These are phyloP conservation scores for Phyllotis vaccarum DNA, from an alignment of 2,797 vertebrate species.

Conservation along the genomic window DNA sequence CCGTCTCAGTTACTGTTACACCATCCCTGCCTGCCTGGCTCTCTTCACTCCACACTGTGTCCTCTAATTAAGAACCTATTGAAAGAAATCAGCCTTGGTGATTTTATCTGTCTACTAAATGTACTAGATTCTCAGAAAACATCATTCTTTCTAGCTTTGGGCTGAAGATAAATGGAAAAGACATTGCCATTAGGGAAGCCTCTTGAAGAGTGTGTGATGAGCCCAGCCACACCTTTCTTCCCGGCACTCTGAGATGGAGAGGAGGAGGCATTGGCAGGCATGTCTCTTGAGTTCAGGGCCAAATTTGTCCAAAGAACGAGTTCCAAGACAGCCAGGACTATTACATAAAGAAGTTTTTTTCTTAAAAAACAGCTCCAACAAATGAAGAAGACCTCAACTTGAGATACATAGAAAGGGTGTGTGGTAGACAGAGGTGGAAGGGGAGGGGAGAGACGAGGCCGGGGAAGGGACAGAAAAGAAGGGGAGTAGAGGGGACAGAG, in stretches of 20 bases:
- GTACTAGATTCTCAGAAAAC: neutral
- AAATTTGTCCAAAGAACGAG: neutral
- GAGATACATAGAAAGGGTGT: too few relatives aligned
- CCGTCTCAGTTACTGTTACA: neutral
- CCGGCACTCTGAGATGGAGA: neutral
- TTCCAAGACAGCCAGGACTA: neutral
- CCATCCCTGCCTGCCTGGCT: neutral
- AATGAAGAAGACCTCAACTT: too few relatives aligned
- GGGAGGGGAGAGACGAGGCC: neutral
- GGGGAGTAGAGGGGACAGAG: neutral
- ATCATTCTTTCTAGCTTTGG: neutral
- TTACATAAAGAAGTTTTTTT: neutral
- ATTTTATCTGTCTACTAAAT: neutral
- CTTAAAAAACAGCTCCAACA: too few relatives aligned
- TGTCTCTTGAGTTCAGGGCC: neutral
- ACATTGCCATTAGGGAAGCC: neutral
- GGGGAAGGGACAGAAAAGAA: neutral
- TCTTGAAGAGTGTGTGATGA: neutral
- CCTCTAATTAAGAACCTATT: too few relatives aligned
- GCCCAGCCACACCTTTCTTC: neutral
- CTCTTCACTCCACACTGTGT: too few relatives aligned
- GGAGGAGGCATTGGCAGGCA: neutral
- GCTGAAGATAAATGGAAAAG: neutral
- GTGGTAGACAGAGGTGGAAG: neutral
- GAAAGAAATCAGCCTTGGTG: neutral